A percentile compares a stretch with the other conserved stretches of the same genome.
Conservation (phyloP, 2,888 invertebrate species). For the Malachius bipustulatus region DNA sequence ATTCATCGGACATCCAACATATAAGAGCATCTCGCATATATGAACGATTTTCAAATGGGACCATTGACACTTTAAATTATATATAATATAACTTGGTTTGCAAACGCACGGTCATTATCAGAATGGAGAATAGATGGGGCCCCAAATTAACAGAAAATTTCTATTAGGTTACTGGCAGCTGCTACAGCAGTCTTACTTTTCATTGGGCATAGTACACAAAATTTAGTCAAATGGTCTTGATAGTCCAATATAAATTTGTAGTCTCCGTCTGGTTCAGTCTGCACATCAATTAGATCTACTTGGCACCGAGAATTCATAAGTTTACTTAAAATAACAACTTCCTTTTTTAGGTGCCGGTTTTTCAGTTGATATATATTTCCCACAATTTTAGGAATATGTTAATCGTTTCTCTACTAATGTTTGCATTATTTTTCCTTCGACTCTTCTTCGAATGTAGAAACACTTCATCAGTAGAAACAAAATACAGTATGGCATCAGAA, state of each 20-base stretch:
- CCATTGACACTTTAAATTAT: constrained; percentile 13
- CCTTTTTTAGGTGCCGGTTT: constrained; percentile 5
- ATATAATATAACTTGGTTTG: constrained; percentile 7
- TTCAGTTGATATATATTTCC: background rate
- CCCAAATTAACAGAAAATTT: constrained; percentile 8
- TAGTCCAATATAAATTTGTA: constrained; percentile 4
- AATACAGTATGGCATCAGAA: constrained; percentile 1
- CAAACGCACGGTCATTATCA: constrained; percentile 8
- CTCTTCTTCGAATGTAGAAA: constrained; percentile 1
- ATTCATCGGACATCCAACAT: constrained; percentile 14
- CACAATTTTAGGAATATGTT: constrained; percentile 5
- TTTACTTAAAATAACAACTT: background rate
- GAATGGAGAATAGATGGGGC: constrained; percentile 12
- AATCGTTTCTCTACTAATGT: constrained; percentile 2
- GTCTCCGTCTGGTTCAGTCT: constrained; percentile 1
- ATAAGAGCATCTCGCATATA: constrained; percentile 14
- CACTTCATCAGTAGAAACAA: constrained; percentile 1
- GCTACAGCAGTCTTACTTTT: constrained; percentile 13
- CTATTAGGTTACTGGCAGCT: constrained; percentile 11
- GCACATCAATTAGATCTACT: constrained; percentile 1
- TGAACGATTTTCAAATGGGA: constrained; percentile 7
- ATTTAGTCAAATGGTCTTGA: constrained; percentile 4
- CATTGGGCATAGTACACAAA: constrained; percentile 11
- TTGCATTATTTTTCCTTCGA: background rate
- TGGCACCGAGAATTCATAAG: constrained; percentile 4